These are phyloP conservation scores for Aethina tumida DNA, from an alignment of 1,140 invertebrate genomes.

Conservation along the genomic window DNA sequence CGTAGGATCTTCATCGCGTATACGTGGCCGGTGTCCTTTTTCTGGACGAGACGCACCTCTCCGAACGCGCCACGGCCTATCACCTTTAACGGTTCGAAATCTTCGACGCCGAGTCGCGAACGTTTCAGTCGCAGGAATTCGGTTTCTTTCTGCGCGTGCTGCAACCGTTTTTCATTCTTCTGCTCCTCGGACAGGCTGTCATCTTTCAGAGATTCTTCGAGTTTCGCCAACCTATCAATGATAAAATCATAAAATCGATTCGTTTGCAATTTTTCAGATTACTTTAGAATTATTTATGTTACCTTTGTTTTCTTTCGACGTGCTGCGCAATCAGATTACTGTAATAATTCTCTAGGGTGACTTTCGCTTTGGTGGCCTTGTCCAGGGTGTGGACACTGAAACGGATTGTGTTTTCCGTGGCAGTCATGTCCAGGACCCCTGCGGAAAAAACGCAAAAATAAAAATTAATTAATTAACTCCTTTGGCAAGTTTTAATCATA, in stretches of 20 bases:
- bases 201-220: constrained; percentile 91
- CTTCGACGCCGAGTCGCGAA: constrained; percentile 92
- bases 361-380: constrained; percentile 98
- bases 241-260: background rate
- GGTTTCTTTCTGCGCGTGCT: constrained; percentile 96
- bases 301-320: constrained; percentile 92
- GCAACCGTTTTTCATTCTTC: constrained; percentile 78
- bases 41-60: constrained; percentile 96
- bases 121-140: constrained; percentile 95
- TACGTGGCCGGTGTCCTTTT: constrained; percentile 98
- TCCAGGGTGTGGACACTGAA: constrained; percentile 95
- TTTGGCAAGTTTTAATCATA: too few species aligned
- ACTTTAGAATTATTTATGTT: constrained; percentile 15
- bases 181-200: constrained; percentile 79
- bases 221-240: constrained; percentile 63
- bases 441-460: constrained; percentile 38
- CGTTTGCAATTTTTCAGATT: background rate
- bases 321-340: constrained; percentile 96
- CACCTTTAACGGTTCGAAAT: constrained; percentile 97
- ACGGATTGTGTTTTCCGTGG: constrained; percentile 68
- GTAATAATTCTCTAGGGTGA: constrained; percentile 98
- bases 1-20: constrained; percentile 99
- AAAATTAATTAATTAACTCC: constrained; percentile 14
- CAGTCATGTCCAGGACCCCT: constrained; percentile 59
- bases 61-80: constrained; percentile 96